A percentile compares a stretch with the other conserved stretches of the same genome.
Conservation (phyloP, 2,888 invertebrate species). For the Hipparchia semele region DNA sequence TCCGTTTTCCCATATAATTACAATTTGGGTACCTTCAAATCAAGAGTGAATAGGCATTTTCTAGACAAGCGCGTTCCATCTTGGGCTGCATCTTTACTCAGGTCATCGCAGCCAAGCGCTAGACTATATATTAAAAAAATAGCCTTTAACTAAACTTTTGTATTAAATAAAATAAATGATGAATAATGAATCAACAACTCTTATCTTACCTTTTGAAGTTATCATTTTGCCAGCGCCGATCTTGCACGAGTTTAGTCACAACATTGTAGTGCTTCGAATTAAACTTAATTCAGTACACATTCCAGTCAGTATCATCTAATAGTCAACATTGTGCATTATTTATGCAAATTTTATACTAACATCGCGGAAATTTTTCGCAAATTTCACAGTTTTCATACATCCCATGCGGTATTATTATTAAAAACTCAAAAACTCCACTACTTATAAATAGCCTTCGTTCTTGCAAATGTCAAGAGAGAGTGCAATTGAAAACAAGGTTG, state of each 20-base stretch:
- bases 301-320: slow-evolving; percentile 29
- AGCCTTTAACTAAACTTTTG: too few species aligned
- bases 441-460: slow-evolving; percentile 62
- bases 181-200: too few species aligned
- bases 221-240: slow-evolving; percentile 63
- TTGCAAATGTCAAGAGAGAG: slow-evolving; percentile 74
- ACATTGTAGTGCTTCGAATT: slow-evolving; percentile 24
- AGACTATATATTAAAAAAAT: too few species aligned
- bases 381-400: slow-evolving; percentile 19
- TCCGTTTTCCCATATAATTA: too few species aligned
- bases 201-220: slow-evolving; percentile 62
- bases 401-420: slow-evolving; percentile 29
- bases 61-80: too few species aligned
- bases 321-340: slow-evolving; percentile 36
- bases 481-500: slow-evolving; percentile 76
- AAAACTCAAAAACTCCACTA: slow-evolving; percentile 45
- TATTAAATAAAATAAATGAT: too few species aligned
- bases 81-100: too few species aligned
- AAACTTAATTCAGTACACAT: slow-evolving; percentile 13
- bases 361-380: background rate
- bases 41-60: too few species aligned
- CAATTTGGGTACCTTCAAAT: too few species aligned
- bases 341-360: background rate
- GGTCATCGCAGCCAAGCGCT: too few species aligned
- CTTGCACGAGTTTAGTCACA: slow-evolving; percentile 41